Conservation (phyloP, 2,888 invertebrate genomes). For the Drosophila cracens region DNA sequence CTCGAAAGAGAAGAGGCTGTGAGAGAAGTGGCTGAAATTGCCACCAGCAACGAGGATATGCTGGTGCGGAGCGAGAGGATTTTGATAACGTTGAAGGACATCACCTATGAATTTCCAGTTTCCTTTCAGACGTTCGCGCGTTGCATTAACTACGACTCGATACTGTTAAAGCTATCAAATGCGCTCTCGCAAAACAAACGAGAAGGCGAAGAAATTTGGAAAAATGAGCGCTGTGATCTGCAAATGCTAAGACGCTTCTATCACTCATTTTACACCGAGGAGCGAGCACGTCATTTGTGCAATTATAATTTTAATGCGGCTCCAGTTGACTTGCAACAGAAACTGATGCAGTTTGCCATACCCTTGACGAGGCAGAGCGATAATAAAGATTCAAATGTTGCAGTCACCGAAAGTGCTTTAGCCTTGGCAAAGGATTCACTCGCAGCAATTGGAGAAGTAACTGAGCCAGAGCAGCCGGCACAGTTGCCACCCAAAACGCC, state of each 20-base stretch:
- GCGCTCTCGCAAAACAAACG: not conserved
- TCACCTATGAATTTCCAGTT: conserved; percentile 47
- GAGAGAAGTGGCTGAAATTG: not conserved
- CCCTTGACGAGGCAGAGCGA: not conserved
- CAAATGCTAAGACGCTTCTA: conserved; percentile 27
- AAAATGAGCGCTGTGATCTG: conserved; percentile 1
- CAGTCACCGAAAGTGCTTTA: not conserved
- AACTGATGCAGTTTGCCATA: conserved; percentile 33
- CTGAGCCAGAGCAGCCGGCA: not conserved
- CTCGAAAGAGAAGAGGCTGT: not conserved
- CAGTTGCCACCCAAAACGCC: no score
- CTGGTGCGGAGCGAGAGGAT: conserved; percentile 19
- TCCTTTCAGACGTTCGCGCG: conserved; percentile 34
- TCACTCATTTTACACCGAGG: conserved; percentile 33
- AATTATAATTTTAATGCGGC: conserved; percentile 43
- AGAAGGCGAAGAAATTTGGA: not conserved
- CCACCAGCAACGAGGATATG: not conserved
- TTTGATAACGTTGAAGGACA: conserved; percentile 11
- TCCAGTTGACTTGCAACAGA: conserved; percentile 21
- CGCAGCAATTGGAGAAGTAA: not conserved
- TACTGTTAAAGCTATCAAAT: conserved; percentile 16
- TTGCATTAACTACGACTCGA: conserved; percentile 35
- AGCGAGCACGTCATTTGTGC: conserved; percentile 13
- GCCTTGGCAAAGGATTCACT: not conserved
- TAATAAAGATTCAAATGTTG: not conserved